A percentile compares a stretch with the other conserved stretches of the same genome.
Conservation (phyloP, 2,888 invertebrate genomes). For the Drosophila kanekoi region DNA sequence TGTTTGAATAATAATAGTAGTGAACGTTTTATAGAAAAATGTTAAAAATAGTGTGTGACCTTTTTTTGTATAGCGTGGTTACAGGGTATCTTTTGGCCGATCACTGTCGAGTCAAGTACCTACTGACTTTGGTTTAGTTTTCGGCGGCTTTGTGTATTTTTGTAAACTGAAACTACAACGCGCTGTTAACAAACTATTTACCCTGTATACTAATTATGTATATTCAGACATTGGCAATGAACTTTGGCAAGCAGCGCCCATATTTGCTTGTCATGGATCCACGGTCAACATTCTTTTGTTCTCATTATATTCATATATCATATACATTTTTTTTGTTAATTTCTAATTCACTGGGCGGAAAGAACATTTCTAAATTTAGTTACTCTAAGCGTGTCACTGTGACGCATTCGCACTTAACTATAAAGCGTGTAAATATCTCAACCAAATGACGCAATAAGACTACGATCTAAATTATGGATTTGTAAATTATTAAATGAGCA, state of each 20-base stretch:
- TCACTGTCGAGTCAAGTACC: neutral
- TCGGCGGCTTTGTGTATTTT: constrained; percentile 26
- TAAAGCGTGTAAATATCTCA: constrained; percentile 34
- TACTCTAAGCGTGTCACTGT: constrained; percentile 26
- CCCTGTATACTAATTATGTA: constrained; percentile 1
- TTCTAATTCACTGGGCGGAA: constrained; percentile 28
- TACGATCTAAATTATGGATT: constrained; percentile 11
- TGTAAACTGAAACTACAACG: constrained; percentile 27
- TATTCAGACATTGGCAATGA: constrained; percentile 62
- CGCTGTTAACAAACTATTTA: constrained; percentile 40
- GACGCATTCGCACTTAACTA: constrained; percentile 36
- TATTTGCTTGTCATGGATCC: constrained; percentile 62
- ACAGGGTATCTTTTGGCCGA: constrained; percentile 7
- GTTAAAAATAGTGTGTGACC: neutral
- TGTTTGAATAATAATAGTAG: neutral
- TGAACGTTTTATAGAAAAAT: neutral
- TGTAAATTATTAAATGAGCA: constrained; percentile 11
- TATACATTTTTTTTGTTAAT: constrained; percentile 8
- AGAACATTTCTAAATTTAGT: constrained; percentile 38
- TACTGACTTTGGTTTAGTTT: constrained; percentile 12
- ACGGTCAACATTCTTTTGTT: constrained; percentile 36
- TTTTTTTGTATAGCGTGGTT: neutral
- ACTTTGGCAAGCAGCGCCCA: constrained; percentile 43
- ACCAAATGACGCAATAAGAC: constrained; percentile 58
- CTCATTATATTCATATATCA: neutral